Conservation (phyloP, 2,888 invertebrate genomes). For the Drosophila maculinotata region DNA sequence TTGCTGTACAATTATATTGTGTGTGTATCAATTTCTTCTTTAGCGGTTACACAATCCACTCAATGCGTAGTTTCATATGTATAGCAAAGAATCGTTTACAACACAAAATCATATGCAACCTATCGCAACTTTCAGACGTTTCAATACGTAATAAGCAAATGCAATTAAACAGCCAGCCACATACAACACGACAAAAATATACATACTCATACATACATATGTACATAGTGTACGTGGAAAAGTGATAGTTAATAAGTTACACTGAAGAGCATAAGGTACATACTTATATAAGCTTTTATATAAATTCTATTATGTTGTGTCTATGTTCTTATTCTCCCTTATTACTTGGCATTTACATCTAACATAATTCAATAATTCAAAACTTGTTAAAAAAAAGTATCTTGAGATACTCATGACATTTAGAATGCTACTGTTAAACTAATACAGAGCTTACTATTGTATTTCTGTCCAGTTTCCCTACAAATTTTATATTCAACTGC, state of each 20-base stretch:
- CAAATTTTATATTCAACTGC: background rate
- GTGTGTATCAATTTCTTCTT: conserved; percentile 15
- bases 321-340: too few relatives aligned
- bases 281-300: background rate
- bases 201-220: background rate
- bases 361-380: too few relatives aligned
- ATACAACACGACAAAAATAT: conserved; percentile 7
- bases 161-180: conserved; percentile 35
- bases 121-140: conserved; percentile 27
- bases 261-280: conserved; percentile 14
- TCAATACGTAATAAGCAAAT: conserved; percentile 55
- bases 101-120: conserved; percentile 39
- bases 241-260: conserved; percentile 30
- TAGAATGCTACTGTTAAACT: too few relatives aligned
- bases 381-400: too few relatives aligned
- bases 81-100: conserved; percentile 38
- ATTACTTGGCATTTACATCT: too few relatives aligned
- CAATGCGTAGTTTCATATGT: conserved; percentile 35
- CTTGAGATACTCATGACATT: too few relatives aligned
- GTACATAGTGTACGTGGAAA: conserved; percentile 1
- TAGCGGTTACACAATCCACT: conserved; percentile 14
- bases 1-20: background rate
- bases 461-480: background rate
- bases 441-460: too few relatives aligned
- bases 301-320: too few relatives aligned